A percentile compares a stretch with the other conserved stretches of the same genome.
Conservation (phyloP, 2,888 invertebrate genomes). For the Liposcelis brunnea region DNA sequence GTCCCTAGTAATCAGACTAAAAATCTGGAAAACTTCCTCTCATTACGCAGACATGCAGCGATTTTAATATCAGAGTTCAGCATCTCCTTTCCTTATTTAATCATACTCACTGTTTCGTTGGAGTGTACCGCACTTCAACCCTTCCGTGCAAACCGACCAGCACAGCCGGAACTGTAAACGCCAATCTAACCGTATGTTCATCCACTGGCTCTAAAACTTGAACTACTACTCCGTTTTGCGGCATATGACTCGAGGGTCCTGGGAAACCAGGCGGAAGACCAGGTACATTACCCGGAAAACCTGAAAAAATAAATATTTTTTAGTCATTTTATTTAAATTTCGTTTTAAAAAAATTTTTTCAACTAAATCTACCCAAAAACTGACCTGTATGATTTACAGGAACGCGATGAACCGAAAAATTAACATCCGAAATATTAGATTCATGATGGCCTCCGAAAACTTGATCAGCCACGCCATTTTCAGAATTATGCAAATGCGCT, state of each 20-base stretch:
- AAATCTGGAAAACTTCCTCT: too few species aligned
- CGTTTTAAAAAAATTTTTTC: too few species aligned
- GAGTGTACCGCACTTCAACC: slow-evolving; percentile 70
- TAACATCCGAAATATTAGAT: slow-evolving; percentile 26
- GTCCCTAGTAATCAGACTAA: too few species aligned
- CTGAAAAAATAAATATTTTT: background rate
- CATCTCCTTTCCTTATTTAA: too few species aligned
- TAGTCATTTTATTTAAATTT: too few species aligned
- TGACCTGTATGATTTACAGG: too few species aligned
- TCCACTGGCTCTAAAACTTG: slow-evolving; percentile 49
- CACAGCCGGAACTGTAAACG: slow-evolving; percentile 65
- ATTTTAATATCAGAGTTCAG: too few species aligned
- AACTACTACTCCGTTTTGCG: background rate
- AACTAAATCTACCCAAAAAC: too few species aligned
- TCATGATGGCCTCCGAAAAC: slow-evolving; percentile 56
- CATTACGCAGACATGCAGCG: too few species aligned
- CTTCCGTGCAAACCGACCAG: slow-evolving; percentile 74
- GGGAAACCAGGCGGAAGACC: slow-evolving; percentile 6
- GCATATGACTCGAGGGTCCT: background rate
- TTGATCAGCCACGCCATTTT: background rate
- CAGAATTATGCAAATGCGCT: background rate
- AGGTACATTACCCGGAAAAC: background rate
- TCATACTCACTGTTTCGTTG: slow-evolving; percentile 48
- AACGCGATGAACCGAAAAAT: too few species aligned
- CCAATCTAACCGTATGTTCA: slow-evolving; percentile 58